These are phyloP conservation scores for Lathamus discolor DNA, from an alignment of 2,113 vertebrate genomes.

Conservation along the genomic window DNA sequence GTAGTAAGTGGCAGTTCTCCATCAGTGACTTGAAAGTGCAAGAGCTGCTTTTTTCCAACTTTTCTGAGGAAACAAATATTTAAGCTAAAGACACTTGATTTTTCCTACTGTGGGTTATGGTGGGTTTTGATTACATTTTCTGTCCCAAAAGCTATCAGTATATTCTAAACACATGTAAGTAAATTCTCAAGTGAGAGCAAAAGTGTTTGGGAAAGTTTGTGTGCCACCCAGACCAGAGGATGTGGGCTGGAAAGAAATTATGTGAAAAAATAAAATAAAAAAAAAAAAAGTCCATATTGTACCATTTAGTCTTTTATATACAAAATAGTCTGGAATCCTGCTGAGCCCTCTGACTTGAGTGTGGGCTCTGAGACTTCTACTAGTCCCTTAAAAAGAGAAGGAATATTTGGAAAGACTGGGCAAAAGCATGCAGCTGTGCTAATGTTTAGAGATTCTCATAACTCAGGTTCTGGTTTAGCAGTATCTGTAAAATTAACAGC, in stretches of 20 bases:
- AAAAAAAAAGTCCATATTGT: neutral
- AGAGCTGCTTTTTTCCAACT: neutral
- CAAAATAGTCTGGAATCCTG: neutral
- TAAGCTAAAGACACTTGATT: neutral
- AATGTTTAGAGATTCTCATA: neutral
- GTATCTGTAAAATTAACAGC: conserved; percentile 46
- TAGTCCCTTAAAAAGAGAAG: neutral
- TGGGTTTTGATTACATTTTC: conserved; percentile 12
- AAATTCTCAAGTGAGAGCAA: neutral
- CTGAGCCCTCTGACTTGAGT: neutral
- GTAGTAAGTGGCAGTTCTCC: neutral
- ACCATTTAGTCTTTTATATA: neutral
- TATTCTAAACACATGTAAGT: conserved; percentile 25
- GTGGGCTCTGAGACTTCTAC: neutral
- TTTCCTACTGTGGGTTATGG: neutral
- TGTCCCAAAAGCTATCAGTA: conserved; percentile 9
- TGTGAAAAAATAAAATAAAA: neutral
- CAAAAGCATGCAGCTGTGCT: conserved; percentile 1
- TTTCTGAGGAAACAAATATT: conserved; percentile 25
- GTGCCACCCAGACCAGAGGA: neutral
- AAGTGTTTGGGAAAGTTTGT: conserved; percentile 18
- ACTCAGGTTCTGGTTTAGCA: conserved; percentile 6
- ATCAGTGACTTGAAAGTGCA: neutral
- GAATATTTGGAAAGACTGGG: neutral
- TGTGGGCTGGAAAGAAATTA: neutral